A percentile compares a stretch with the other conserved stretches of the same genome.
Conservation (phyloP, 2,888 invertebrate species). For the Conchocele bisecta region DNA sequence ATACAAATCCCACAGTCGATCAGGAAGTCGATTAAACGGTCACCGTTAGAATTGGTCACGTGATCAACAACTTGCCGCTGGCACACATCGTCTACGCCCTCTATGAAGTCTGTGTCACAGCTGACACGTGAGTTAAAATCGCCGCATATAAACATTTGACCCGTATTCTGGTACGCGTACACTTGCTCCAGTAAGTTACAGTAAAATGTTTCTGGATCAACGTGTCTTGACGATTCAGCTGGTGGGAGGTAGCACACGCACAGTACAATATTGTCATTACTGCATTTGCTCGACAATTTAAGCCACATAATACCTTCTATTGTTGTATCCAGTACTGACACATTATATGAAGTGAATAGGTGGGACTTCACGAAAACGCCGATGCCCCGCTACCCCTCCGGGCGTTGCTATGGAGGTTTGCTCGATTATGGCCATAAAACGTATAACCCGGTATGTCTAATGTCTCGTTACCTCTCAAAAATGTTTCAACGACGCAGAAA, state of each 20-base stretch:
- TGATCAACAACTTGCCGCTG: not conserved
- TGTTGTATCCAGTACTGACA: not conserved
- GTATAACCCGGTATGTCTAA: not conserved
- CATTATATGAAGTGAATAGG: not conserved
- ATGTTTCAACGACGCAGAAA: conserved; percentile 11
- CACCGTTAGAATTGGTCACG: not conserved
- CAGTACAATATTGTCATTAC: not conserved
- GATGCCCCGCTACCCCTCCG: conserved; percentile 20
- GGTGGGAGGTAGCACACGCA: conserved; percentile 17
- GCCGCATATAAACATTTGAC: conserved; percentile 4
- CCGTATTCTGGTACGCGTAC: conserved; percentile 7
- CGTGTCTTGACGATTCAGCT: not conserved
- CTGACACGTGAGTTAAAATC: conserved; percentile 10
- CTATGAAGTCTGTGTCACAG: not conserved
- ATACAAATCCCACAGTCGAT: conserved; percentile 2
- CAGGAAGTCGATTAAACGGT: conserved; percentile 1
- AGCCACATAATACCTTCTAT: conserved; percentile 17
- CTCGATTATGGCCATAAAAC: conserved; percentile 15
- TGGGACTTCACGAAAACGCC: conserved; percentile 13
- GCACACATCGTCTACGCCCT: not conserved
- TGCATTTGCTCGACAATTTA: not conserved
- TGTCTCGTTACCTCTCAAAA: not conserved
- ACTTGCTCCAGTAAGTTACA: conserved; percentile 6
- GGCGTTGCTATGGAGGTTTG: conserved; percentile 1
- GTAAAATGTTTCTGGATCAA: conserved; percentile 8